Conservation (phyloP, 2,888 invertebrate genomes). For the Ichneumoninae sp. region DNA sequence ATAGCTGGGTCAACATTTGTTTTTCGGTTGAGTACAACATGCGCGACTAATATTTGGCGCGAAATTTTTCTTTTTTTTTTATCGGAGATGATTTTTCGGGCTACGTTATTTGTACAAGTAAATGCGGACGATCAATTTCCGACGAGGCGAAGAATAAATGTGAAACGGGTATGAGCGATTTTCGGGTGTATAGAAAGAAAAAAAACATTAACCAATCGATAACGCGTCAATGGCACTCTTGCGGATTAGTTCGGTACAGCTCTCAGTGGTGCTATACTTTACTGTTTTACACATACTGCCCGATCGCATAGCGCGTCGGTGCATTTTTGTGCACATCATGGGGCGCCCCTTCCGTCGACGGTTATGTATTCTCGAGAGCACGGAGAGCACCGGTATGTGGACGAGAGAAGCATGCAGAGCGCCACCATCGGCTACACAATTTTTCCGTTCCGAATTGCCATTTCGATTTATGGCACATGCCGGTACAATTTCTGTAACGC, state of each 20-base stretch:
- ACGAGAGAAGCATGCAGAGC: slow-evolving; percentile 37
- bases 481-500: slow-evolving; percentile 69
- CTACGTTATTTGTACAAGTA: not conserved
- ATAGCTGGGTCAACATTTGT: not conserved
- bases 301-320: slow-evolving; percentile 16
- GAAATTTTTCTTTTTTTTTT: not conserved
- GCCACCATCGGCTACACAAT: slow-evolving; percentile 2
- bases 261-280: slow-evolving; percentile 46
- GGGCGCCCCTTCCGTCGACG: slow-evolving; percentile 22
- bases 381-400: slow-evolving; percentile 15
- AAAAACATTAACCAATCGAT: slow-evolving; percentile 62
- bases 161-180: slow-evolving; percentile 10
- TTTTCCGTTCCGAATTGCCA: slow-evolving; percentile 72
- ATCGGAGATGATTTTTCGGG: not conserved
- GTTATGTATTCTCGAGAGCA: slow-evolving; percentile 47
- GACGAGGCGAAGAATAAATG: slow-evolving; percentile 1
- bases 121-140: slow-evolving; percentile 20
- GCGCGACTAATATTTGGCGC: not conserved
- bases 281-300: not conserved
- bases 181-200: slow-evolving; percentile 9
- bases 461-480: slow-evolving; percentile 77
- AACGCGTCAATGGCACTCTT: slow-evolving; percentile 74
- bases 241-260: slow-evolving; percentile 73
- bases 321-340: slow-evolving; percentile 28
- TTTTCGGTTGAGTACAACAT: not conserved